Percentiles rank a stretch among this genome's conserved stretches.
These are phyloP conservation scores for Octodonta nipae DNA, from an alignment of 2,888 invertebrate species.

Conservation along the genomic window DNA sequence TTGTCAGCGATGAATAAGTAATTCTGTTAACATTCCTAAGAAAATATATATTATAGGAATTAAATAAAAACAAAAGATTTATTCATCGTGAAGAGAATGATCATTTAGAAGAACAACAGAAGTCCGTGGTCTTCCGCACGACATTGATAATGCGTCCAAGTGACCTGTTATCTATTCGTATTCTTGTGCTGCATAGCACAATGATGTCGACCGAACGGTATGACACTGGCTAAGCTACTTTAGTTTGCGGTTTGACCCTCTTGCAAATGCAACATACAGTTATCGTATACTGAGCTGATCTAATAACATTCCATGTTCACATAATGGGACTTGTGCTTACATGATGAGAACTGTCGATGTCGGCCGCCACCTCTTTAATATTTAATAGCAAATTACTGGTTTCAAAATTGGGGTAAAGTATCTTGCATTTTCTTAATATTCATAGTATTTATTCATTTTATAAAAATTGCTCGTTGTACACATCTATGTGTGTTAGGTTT, in stretches of 20 bases:
- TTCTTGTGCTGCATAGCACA: slow-evolving; percentile 1
- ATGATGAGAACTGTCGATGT: neutral
- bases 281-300: neutral
- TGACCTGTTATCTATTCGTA: neutral
- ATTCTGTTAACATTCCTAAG: too few species aligned
- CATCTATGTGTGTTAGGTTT: too few species aligned
- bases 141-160: neutral
- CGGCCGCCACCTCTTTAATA: neutral
- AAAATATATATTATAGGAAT: too few species aligned
- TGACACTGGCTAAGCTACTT: neutral
- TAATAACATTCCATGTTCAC: neutral
- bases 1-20: too few species aligned
- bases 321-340: slow-evolving; percentile 1
- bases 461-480: too few species aligned
- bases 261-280: slow-evolving; percentile 1
- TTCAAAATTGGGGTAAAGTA: too few species aligned
- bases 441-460: too few species aligned
- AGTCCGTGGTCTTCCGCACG: slow-evolving; percentile 1
- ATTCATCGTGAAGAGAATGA: too few species aligned
- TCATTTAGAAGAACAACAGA: too few species aligned
- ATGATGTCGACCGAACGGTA: neutral
- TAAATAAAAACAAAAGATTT: too few species aligned
- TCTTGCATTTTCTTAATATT: too few species aligned
- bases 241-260: slow-evolving; percentile 1
- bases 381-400: too few species aligned